Evolutionary conservation across 2,888 invertebrate genomes (phyloP).

Genomic region (Endotricha flammealis): DNA sequence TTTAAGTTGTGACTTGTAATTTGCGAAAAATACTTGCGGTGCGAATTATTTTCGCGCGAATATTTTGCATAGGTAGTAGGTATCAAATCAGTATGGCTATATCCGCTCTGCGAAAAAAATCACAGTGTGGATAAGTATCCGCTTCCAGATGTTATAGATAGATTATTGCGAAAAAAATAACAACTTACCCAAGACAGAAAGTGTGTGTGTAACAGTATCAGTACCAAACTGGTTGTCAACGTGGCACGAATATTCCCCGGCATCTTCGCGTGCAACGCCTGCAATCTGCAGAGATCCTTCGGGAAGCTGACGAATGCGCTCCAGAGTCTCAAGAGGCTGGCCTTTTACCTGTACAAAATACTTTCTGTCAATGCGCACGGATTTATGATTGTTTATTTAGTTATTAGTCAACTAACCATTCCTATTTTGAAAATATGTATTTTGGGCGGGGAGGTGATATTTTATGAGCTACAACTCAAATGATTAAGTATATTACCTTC

Average conservation of each 20-base stretch:
- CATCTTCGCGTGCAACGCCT: constrained; percentile 92
- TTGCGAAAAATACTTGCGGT: no score
- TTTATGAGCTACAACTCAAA: no score
- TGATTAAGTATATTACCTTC: constrained; percentile 80
- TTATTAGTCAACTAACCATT: no score
- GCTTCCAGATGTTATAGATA: neutral
- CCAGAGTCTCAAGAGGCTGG: constrained; percentile 86
- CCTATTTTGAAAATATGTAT: neutral
- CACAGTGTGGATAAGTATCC: no score
- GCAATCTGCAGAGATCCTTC: constrained; percentile 95
- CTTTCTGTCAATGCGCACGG: no score
- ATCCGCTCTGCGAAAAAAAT: no score
- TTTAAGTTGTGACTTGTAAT: no score
- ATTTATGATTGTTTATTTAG: no score
- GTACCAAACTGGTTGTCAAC: constrained; percentile 95
- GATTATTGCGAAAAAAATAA: neutral
- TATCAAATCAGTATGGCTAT: no score
- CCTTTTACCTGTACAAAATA: constrained; percentile 80
- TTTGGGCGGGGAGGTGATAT: neutral
- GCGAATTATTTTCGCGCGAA: no score
- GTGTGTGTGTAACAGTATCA: constrained; percentile 93
- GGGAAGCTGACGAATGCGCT: constrained; percentile 89
- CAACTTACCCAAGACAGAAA: constrained; percentile 87
- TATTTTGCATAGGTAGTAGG: no score
- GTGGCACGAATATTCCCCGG: constrained; percentile 95